These are phyloP conservation scores for Drosophila kikkawai DNA, from an alignment of 1,140 invertebrate genomes.

Conservation along the genomic window DNA sequence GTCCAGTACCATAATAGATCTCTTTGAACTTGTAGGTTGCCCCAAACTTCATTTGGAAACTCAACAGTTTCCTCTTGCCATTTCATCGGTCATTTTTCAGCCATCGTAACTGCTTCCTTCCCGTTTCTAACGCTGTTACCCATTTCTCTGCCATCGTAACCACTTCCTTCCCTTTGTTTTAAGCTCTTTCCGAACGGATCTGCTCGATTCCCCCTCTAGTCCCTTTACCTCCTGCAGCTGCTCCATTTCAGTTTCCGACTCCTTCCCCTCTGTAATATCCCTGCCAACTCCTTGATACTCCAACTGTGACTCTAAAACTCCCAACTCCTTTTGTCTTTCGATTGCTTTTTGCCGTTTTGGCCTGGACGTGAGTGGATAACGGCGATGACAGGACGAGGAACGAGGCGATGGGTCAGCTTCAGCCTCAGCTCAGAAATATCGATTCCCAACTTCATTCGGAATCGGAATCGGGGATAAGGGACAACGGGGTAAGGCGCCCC, in stretches of 20 bases:
- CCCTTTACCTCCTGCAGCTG: slow-evolving; percentile 1
- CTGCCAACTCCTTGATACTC: not conserved
- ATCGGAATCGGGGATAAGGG: slow-evolving; percentile 18
- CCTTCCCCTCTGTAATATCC: not conserved
- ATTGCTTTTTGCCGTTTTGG: slow-evolving; percentile 43
- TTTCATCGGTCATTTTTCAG: slow-evolving; percentile 25
- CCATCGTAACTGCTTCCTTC: slow-evolving; percentile 21
- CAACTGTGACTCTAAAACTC: slow-evolving; percentile 7
- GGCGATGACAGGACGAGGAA: slow-evolving; percentile 34
- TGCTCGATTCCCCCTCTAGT: not conserved
- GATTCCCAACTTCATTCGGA: slow-evolving; percentile 34
- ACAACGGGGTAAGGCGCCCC: slow-evolving; percentile 10
- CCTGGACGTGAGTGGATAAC: slow-evolving; percentile 50
- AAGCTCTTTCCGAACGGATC: slow-evolving; percentile 41
- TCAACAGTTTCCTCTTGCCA: slow-evolving; percentile 8
- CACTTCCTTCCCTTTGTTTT: slow-evolving; percentile 25
- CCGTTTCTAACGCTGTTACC: slow-evolving; percentile 25
- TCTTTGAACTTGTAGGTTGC: not conserved
- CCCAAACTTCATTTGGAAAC: slow-evolving; percentile 5
- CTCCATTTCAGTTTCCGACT: slow-evolving; percentile 11
- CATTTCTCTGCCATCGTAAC: slow-evolving; percentile 17
- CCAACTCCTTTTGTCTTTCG: slow-evolving; percentile 28
- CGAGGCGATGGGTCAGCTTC: slow-evolving; percentile 31
- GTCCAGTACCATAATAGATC: not conserved
- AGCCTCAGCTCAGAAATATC: slow-evolving; percentile 39